Percentiles rank a stretch among this genome's conserved stretches.
Evolutionary conservation across 2,888 invertebrate species (phyloP).

Genomic region (Crocallis elinguaria): DNA sequence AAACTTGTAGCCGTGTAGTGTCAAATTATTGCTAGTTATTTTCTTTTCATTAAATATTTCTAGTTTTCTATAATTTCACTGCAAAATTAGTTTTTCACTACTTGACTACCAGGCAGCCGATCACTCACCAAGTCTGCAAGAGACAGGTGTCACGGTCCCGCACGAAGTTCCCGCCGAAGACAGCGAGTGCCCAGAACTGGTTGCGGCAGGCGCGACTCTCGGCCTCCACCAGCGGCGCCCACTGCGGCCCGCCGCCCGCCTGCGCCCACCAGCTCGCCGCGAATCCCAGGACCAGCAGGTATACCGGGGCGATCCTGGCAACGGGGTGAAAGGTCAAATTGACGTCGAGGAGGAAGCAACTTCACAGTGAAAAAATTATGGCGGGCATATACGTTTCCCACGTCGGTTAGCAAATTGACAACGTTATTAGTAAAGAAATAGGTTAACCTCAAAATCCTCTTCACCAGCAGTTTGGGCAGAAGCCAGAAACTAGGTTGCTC

Average conservation of each 20-base stretch:
- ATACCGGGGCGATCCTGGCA: conserved; percentile 40
- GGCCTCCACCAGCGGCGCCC: conserved; percentile 26
- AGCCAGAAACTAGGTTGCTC: not conserved
- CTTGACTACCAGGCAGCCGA: too few species aligned
- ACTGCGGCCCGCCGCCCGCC: conserved; percentile 30
- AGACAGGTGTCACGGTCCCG: not conserved
- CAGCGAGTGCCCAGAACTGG: conserved; percentile 42
- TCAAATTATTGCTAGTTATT: too few species aligned
- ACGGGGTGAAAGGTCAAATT: not conserved
- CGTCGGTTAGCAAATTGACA: too few species aligned
- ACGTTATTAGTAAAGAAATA: not conserved
- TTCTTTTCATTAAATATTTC: too few species aligned
- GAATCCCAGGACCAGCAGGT: conserved; percentile 38
- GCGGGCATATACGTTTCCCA: too few species aligned
- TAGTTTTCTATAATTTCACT: too few species aligned
- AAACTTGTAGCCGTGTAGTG: too few species aligned
- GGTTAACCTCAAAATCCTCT: not conserved
- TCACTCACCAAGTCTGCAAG: not conserved
- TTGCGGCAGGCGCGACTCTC: conserved; percentile 41
- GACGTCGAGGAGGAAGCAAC: not conserved
- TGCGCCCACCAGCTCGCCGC: conserved; percentile 12
- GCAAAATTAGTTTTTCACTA: too few species aligned
- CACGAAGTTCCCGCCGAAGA: conserved; percentile 43
- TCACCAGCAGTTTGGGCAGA: not conserved
- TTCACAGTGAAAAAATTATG: too few species aligned